Percentiles rank a stretch among this genome's conserved stretches.
phyloP scores from a whole-genome alignment of 1,140 invertebrate genomes.

The Drosophila orosa region DNA sequence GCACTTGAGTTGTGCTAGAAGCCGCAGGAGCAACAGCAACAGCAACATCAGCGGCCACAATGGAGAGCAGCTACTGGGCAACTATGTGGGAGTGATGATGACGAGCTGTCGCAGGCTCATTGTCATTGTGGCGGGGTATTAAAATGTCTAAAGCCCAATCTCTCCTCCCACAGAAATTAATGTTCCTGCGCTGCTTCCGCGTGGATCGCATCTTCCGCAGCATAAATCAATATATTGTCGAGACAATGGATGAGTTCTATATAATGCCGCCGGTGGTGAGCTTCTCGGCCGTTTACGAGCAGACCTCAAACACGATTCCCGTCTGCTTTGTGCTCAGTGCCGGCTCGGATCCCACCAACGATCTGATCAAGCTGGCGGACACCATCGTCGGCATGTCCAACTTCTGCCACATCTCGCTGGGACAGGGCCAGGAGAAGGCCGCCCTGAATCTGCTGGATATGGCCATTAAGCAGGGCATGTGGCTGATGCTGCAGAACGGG shows the following conservation, averaged over 20 bases:
- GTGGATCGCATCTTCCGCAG: constrained; percentile 93
- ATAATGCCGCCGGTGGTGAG: constrained; percentile 93
- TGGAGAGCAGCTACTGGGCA: constrained; percentile 26
- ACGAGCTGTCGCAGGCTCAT: constrained; percentile 50
- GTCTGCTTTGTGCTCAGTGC: constrained; percentile 95
- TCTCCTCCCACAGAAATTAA: constrained; percentile 86
- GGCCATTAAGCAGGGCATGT: constrained; percentile 91
- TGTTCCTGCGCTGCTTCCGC: constrained; percentile 93
- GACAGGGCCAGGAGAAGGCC: constrained; percentile 93
- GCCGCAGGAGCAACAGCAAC: constrained; percentile 48
- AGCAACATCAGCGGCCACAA: constrained; percentile 33
- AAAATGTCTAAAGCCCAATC: constrained; percentile 34
- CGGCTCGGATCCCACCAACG: constrained; percentile 93
- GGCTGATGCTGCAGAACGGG: constrained; percentile 96
- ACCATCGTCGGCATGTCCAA: constrained; percentile 88
- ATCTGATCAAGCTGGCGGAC: constrained; percentile 94
- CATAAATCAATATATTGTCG: constrained; percentile 91
- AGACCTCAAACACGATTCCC: constrained; percentile 91
- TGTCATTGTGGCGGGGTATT: constrained; percentile 56
- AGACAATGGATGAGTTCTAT: constrained; percentile 93
- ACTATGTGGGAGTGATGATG: constrained; percentile 59
- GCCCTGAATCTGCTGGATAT: constrained; percentile 90
- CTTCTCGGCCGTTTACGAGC: constrained; percentile 92
- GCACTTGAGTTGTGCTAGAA: constrained; percentile 68
- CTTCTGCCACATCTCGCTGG: constrained; percentile 93